Conservation (phyloP, 2,797 vertebrate species). For the Amphiprion clarkii region DNA sequence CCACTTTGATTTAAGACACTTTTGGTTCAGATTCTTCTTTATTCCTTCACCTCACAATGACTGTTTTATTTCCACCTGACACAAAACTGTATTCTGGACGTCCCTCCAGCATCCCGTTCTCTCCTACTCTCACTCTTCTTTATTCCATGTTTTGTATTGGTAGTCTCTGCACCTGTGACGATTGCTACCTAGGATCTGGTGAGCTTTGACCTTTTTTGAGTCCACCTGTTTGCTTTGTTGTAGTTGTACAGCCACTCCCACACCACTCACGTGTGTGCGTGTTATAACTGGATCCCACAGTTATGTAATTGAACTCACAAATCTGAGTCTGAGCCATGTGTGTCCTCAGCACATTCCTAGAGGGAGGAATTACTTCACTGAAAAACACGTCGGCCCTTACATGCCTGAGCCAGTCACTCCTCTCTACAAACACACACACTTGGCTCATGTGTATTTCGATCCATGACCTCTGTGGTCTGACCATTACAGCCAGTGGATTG, state of each 20-base stretch:
- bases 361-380: conserved; percentile 12
- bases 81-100: not conserved
- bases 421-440: not conserved
- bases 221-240: not conserved
- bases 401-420: not conserved
- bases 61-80: too few species aligned
- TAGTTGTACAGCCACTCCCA: not conserved
- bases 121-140: not conserved
- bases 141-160: not conserved
- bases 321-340: not conserved
- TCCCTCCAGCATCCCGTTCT: not conserved
- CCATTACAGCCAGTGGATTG: conserved; percentile 3
- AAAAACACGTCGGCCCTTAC: not conserved
- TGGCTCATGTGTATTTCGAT: conserved; percentile 1
- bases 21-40: too few species aligned
- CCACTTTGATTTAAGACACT: too few species aligned
- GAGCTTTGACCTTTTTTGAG: conserved; percentile 26
- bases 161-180: not conserved
- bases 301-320: conserved; percentile 26
- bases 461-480: conserved; percentile 15
- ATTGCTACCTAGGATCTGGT: conserved; percentile 5
- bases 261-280: not conserved
- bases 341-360: conserved; percentile 23
- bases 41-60: too few species aligned
- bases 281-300: not conserved